Base-by-base conservation (phyloP, 2,888 invertebrate genomes). In the Ophraella communa region DNA sequence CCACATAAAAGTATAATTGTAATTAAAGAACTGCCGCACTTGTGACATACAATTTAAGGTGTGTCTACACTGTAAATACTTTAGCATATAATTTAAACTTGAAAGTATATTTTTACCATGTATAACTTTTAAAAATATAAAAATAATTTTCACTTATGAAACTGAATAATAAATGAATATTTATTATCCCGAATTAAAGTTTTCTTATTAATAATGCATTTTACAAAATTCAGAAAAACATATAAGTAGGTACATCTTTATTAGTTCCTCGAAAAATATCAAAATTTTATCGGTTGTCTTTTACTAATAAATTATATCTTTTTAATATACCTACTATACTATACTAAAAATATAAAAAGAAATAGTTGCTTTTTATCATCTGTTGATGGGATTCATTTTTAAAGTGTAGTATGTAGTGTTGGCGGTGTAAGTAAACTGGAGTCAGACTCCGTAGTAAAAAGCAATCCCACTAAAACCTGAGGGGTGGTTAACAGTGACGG, bases 1-100 rank as follows among this genome's bases (percentile, higher is more conserved):
- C 71, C 68, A 74, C 76, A 77, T 78, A 78, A 79, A 79, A 80
- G 77, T 75, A 76, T 78, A 77, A 78, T 77, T 76, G 77, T 77
- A 79, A 80, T 80, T 79, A 79, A 79, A 76, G 78, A 74, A 73
- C 75, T 74, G 74, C 71, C 75, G 71, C 77, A 75, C 75, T 76
- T 76, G 76, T 77, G 75, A 76, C 77, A 74, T 76, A 77, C 76
- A 75, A 77, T 76, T 45, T 11, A 77, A 76, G 76, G 74, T 70
- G 73, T 71, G 64, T 45, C 44, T 44, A 45, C 45, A 45, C 45
- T 45, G 5, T 45, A 21, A 45, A 45, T n/a, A n/a, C n/a, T n/a
- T n/a, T n/a, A 45, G 21, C 4, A 42, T 42, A 21, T 5, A n/a
- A 21, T 45, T 4, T 21, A 21, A 21, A n/a, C n/a, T n/a, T n/a